phyloP scores from a whole-genome alignment of 2,113 vertebrate genomes.

The Panurus biarmicus region DNA sequence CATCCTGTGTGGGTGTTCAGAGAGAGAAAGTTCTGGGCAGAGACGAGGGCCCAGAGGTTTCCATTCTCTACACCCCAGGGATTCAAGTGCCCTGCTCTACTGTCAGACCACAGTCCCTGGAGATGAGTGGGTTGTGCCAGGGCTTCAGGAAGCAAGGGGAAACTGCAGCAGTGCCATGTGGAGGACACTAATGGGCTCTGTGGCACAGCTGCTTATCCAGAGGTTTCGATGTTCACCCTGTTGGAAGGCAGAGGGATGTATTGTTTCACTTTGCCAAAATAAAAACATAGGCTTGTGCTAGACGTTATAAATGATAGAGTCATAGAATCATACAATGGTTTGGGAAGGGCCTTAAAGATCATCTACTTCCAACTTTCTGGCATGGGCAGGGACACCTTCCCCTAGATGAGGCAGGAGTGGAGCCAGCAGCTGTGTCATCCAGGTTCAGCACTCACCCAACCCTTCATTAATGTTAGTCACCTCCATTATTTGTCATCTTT shows the following conservation, averaged over 20 bases:
- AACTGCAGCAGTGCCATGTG: background rate
- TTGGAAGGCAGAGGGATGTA: background rate
- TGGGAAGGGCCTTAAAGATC: background rate
- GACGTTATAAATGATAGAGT: background rate
- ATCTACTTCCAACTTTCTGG: background rate
- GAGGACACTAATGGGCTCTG: background rate
- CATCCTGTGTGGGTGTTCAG: rapidly evolving
- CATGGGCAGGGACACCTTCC: background rate
- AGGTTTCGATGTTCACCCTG: rapidly evolving
- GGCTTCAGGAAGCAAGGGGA: background rate
- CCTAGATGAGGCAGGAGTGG: background rate
- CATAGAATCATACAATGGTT: background rate
- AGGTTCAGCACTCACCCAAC: background rate
- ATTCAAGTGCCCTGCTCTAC: background rate
- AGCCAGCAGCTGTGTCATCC: background rate
- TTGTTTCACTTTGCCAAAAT: background rate
- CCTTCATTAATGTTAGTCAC: background rate
- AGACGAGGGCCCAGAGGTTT: rapidly evolving
- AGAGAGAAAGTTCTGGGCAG: background rate
- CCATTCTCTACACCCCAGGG: background rate
- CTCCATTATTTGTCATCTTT: background rate
- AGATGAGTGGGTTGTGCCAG: background rate
- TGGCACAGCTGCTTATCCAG: background rate
- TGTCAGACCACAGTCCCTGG: background rate
- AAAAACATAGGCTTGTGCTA: background rate